Evolutionary conservation across 2,797 vertebrate species (phyloP).

Genomic region (Chrysocyon brachyurus): DNA sequence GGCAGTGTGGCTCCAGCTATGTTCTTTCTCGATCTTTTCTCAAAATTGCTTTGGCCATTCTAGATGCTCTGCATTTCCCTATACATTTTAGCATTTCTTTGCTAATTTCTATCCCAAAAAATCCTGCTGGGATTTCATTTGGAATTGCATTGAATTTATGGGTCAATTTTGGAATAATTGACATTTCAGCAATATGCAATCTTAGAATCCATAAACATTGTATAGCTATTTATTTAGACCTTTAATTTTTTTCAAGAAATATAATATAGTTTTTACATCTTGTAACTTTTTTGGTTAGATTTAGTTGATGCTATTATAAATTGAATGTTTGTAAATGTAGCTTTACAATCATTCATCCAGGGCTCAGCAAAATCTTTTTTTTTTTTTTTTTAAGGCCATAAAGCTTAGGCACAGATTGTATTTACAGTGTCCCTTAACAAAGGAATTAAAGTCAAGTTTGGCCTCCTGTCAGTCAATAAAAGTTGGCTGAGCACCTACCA

Average conservation of each 20-base stretch:
- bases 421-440: constrained; percentile 3
- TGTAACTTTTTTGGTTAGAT: neutral
- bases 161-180: neutral
- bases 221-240: neutral
- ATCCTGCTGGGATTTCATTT: neutral
- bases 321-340: neutral
- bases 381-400: neutral
- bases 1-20: neutral
- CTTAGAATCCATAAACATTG: neutral
- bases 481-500: neutral
- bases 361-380: neutral
- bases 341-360: neutral
- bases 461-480: neutral
- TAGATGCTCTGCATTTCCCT: neutral
- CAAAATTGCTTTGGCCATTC: neutral
- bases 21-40: neutral
- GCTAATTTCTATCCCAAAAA: neutral
- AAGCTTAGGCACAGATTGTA: neutral
- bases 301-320: constrained; percentile 33
- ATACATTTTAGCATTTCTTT: constrained; percentile 2
- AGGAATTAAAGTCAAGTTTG: constrained; percentile 35
- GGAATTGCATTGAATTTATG: neutral
- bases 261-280: neutral
- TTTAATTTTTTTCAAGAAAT: constrained; percentile 44
- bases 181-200: neutral